These are phyloP conservation scores for Latrodectus hesperus DNA, from an alignment of 2,888 invertebrate genomes.

Conservation along the genomic window DNA sequence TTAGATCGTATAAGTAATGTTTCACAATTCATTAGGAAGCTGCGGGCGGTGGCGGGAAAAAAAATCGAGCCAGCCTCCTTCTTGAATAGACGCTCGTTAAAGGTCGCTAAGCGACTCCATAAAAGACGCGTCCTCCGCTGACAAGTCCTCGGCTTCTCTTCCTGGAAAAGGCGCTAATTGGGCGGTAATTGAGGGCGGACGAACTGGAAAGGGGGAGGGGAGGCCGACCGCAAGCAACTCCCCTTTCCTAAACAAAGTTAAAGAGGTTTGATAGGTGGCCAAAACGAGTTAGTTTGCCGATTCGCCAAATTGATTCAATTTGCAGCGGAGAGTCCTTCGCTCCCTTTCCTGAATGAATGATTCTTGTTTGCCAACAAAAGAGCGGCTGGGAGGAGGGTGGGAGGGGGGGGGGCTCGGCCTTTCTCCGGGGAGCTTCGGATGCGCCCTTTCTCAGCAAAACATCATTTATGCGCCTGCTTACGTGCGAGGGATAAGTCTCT, in stretches of 20 bases:
- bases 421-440: neutral
- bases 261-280: constrained; percentile 66
- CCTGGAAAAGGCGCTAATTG: constrained; percentile 55
- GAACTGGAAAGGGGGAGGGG: neutral
- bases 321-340: constrained; percentile 14
- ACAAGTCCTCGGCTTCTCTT: neutral
- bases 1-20: neutral
- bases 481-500: constrained; percentile 15
- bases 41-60: constrained; percentile 3
- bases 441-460: constrained; percentile 21
- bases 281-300: constrained; percentile 68
- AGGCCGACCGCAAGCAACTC: constrained; percentile 46
- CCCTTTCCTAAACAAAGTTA: constrained; percentile 60
- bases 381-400: constrained; percentile 20
- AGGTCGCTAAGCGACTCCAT: constrained; percentile 37
- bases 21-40: constrained; percentile 16
- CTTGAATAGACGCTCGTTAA: constrained; percentile 64
- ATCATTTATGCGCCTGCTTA: constrained; percentile 31
- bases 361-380: constrained; percentile 67
- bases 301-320: constrained; percentile 69
- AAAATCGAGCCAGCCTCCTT: constrained; percentile 3
- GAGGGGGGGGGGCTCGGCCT: constrained; percentile 14
- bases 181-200: constrained; percentile 44
- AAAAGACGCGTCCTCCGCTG: neutral
- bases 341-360: constrained; percentile 32